Base-by-base conservation (phyloP, 2,888 invertebrate genomes). In the Arenicola marina region DNA sequence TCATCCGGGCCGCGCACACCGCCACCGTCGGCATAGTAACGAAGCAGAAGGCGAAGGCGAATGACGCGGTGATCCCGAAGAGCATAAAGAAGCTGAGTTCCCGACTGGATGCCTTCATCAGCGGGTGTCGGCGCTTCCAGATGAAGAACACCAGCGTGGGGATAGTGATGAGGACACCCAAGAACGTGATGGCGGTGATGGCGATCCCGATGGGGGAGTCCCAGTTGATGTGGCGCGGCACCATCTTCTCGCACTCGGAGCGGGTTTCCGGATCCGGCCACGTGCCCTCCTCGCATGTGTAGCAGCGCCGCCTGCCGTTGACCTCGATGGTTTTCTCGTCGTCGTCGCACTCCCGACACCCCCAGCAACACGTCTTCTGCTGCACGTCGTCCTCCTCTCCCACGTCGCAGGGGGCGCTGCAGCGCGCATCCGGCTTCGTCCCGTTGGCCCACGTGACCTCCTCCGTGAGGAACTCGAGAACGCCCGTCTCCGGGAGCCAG, bases 321-420 rank as follows among this genome's bases (percentile, higher is more conserved):
- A 26, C 24, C 11, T 62, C n/a, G 11, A 18, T n/a, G 26, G 44
- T 55, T 11, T 51, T 51, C 56, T 73, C 73, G 46, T 73, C 69
- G 31, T 62, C 63, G 1, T 63, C 60, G 61, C 75, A 75, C 21
- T 45, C 15, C n/a, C 60, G 58, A 56, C 75, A 75, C 26, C 59
- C 59, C 73, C 71, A 73, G 64, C 75, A 75, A 55, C 75, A 74
- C 26, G 45, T 45, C 0, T 59, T 63, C 51, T 70, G 67, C 7
- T 53, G 58, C 29, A 51, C 51, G 2, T 68, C 62, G 1, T 61
- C 59, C 48, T 63, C 63, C 38, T 69, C 61, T 0, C 72, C 70
- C n/a, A 43, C 11, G 18, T 32, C 43, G 55, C 74, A 74, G 24
- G 55, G 43, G 29, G 53, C 53, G 34, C 70, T 68, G 61, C 74